These are phyloP conservation scores for Lacanobia oleracea DNA, from an alignment of 2,888 invertebrate genomes.

Conservation along the genomic window DNA sequence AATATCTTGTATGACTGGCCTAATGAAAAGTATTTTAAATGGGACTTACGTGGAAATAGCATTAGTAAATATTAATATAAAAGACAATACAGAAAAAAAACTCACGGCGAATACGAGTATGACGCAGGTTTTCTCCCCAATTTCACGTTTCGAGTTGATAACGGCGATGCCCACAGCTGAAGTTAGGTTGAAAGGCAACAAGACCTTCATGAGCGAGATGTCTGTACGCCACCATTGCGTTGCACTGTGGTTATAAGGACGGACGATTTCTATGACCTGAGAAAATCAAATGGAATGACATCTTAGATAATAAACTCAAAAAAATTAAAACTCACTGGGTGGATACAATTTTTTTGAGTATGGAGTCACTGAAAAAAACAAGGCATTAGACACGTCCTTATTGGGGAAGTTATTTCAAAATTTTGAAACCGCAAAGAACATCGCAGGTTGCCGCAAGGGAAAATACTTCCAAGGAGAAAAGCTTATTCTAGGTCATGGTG, in stretches of 20 bases:
- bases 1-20: too few species aligned
- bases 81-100: background rate
- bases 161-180: constrained; percentile 70
- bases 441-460: too few species aligned
- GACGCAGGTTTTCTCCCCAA: constrained; percentile 74
- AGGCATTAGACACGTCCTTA: background rate
- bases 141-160: constrained; percentile 64
- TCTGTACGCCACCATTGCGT: constrained; percentile 83
- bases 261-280: constrained; percentile 82
- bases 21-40: too few species aligned
- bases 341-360: too few species aligned
- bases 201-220: constrained; percentile 81
- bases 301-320: background rate
- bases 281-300: constrained; percentile 10
- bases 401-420: too few species aligned
- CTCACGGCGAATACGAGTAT: constrained; percentile 82
- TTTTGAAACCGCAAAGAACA: too few species aligned
- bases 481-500: too few species aligned
- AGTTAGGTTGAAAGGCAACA: constrained; percentile 80
- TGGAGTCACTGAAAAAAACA: background rate
- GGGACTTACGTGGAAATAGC: too few species aligned
- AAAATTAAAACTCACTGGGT: background rate
- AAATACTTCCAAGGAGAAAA: too few species aligned
- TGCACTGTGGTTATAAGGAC: constrained; percentile 78
- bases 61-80: too few species aligned